Evolutionary conservation across 2,888 invertebrate species (phyloP).

Genomic region (Ditylenchus weischeri): DNA sequence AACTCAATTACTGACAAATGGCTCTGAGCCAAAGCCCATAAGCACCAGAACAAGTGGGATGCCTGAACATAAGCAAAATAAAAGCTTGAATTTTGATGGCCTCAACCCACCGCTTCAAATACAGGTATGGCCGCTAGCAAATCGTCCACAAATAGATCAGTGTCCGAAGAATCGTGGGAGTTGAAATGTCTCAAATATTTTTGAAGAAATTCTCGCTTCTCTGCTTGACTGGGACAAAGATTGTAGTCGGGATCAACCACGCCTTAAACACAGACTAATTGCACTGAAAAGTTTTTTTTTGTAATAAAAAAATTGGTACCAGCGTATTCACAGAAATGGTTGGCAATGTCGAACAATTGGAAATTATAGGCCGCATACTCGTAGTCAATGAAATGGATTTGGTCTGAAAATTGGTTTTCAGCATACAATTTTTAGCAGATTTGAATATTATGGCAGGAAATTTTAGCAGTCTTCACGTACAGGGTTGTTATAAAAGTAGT

Average conservation of each 20-base stretch:
- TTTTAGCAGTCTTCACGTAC: no score
- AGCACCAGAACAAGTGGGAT: slow-evolving; percentile 55
- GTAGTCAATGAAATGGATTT: slow-evolving; percentile 88
- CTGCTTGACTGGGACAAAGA: slow-evolving; percentile 40
- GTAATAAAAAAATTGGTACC: slow-evolving; percentile 64
- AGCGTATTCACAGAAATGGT: slow-evolving; percentile 95
- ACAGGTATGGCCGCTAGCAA: slow-evolving; percentile 37
- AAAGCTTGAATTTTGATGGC: slow-evolving; percentile 6
- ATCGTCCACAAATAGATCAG: slow-evolving; percentile 29
- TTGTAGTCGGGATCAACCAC: slow-evolving; percentile 52
- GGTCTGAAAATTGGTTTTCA: slow-evolving; percentile 59
- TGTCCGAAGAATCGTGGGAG: slow-evolving; percentile 15
- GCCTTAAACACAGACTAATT: slow-evolving; percentile 33
- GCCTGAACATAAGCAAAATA: slow-evolving; percentile 36
- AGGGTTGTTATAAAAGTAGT: no score
- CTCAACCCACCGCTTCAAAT: slow-evolving; percentile 48
- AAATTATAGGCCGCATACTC: slow-evolving; percentile 92
- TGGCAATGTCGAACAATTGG: slow-evolving; percentile 91
- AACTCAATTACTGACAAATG: slow-evolving; percentile 54
- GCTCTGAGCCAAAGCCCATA: slow-evolving; percentile 55
- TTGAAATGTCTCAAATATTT: slow-evolving; percentile 40
- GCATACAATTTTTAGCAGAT: not conserved
- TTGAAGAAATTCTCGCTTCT: slow-evolving; percentile 42
- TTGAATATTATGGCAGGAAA: not conserved
- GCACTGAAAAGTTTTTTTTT: not conserved